Percentiles rank a stretch among this genome's conserved stretches.
Evolutionary conservation across 2,113 vertebrate species (phyloP).

Genomic region (Dromiciops gliroides): DNA sequence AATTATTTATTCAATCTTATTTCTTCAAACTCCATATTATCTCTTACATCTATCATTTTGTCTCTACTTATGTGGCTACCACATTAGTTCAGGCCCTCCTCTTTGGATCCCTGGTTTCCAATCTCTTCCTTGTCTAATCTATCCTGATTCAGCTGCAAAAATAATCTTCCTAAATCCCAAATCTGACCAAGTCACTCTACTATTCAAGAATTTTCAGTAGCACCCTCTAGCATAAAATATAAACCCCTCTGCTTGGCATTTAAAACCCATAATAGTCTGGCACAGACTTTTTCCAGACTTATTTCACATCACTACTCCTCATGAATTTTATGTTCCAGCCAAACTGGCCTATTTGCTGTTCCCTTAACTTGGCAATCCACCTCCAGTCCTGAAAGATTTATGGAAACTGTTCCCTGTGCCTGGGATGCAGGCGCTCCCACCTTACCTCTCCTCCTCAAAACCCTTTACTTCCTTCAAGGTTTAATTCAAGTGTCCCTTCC

Average conservation of each 20-base stretch:
- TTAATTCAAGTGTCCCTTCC: neutral
- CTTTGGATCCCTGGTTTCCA: neutral
- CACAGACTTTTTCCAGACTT: neutral
- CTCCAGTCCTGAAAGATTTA: neutral
- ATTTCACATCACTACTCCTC: neutral
- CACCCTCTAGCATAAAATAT: neutral
- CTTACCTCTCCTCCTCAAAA: neutral
- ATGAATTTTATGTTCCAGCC: neutral
- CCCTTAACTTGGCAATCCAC: neutral
- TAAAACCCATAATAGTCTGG: neutral
- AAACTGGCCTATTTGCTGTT: neutral
- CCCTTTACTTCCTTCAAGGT: neutral
- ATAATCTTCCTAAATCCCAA: neutral
- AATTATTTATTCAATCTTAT: neutral
- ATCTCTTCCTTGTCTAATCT: neutral
- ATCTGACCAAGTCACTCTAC: neutral
- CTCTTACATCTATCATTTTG: neutral
- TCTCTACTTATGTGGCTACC: neutral
- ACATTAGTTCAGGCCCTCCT: neutral
- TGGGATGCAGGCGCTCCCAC: neutral
- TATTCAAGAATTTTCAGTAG: neutral
- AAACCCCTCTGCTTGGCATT: neutral
- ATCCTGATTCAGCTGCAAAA: neutral
- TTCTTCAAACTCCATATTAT: neutral
- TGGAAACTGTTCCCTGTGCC: neutral